Evolutionary conservation across 2,888 invertebrate genomes (phyloP), one percentile per base, ranked within the genome.

Genomic region (Leptopterna dolabrata): DNA sequence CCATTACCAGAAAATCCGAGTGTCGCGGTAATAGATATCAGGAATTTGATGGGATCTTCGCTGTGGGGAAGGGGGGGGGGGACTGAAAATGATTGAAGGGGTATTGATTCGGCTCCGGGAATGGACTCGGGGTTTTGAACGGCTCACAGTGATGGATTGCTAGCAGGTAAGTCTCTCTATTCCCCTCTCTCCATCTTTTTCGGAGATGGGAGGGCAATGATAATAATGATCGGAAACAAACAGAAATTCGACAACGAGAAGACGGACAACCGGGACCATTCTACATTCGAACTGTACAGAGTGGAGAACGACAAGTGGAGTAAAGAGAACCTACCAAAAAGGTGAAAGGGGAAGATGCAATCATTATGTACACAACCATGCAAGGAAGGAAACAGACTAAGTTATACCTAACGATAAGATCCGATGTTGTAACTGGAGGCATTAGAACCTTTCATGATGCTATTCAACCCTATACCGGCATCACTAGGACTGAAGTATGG

Each of bases 321-420:
- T n/a, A 1, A 36, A 13, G 41, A 36, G 9, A 4, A 16, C 30
- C 73, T 36, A 16, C 30, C 73, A 73, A 36, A 16, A 73, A 30
- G 71, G 51, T 51, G n/a, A 51, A 27, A 71, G 71, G 27, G 30
- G 29, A 71, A 24, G 30, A 73, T 73, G 73, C 73, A 73, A 30
- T 73, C 73, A 73, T 73, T 63, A 73, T 73, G 14, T 73, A 73
- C 73, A 73, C 36, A 41, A n/a, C 73, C 73, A 73, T 73, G 73
- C 73, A 73, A 73, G 73, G 41, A 36, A 41, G 73, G 36, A 73
- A 73, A 27, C n/a, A 51, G 51, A 51, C 51, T 51, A 51, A n/a
- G 51, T n/a, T 51, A 51, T n/a, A 51, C 51, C 51, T 51, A 51
- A 51, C 51, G 51, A n/a, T 6, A n/a, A 51, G 51, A 6, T 51